Evolutionary conservation across 2,888 invertebrate species (phyloP).

Genomic region (Harmothoe impar): DNA sequence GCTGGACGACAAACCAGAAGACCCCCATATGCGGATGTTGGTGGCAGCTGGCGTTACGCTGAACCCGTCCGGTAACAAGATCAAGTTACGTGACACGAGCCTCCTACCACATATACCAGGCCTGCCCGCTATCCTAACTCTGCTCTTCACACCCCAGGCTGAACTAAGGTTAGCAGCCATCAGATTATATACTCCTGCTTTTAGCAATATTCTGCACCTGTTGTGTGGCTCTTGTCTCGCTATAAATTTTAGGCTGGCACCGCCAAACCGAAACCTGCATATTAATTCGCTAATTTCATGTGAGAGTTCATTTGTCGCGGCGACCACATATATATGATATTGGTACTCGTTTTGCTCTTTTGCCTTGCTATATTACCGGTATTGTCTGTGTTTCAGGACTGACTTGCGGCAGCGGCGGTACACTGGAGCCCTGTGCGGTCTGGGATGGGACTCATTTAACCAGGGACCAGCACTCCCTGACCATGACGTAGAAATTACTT

Average conservation of each 20-base stretch:
- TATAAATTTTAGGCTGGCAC: too few species aligned
- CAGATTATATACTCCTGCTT: too few species aligned
- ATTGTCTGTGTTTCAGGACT: conserved; percentile 83
- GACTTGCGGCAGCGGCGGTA: conserved; percentile 87
- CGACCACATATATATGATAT: neutral
- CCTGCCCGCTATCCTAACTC: conserved; percentile 89
- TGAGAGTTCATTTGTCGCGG: too few species aligned
- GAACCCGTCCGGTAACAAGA: conserved; percentile 76
- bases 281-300: too few species aligned
- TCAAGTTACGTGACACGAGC: conserved; percentile 91
- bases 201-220: too few species aligned
- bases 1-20: conserved; percentile 91
- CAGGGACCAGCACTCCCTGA: conserved; percentile 89
- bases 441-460: conserved; percentile 88
- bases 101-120: conserved; percentile 95
- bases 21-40: conserved; percentile 87
- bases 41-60: conserved; percentile 81
- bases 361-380: neutral
- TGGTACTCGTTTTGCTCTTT: neutral
- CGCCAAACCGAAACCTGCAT: too few species aligned
- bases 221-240: too few species aligned
- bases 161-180: conserved; percentile 86
- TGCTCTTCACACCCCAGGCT: conserved; percentile 92
- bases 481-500: conserved; percentile 91
- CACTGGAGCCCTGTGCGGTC: conserved; percentile 92